Evolutionary conservation across 2,888 invertebrate species (phyloP), one percentile per base, ranked within the genome.

Genomic region (Dicycla oo): DNA sequence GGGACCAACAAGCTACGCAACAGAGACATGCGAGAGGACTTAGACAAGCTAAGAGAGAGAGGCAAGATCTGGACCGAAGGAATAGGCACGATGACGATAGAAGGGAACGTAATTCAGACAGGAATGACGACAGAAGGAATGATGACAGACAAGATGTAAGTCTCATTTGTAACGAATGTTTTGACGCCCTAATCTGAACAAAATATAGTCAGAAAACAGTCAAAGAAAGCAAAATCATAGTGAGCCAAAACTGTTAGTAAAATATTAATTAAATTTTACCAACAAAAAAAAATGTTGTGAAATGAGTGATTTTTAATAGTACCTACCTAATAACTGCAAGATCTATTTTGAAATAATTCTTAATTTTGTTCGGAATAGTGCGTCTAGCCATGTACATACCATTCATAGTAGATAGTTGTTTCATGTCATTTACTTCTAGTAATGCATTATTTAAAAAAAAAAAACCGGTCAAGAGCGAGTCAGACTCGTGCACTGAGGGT

Each of bases 91-190:
- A 65, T 26, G 47, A 71, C n/a, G 26, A 71, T 23, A 57, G 62
- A 30, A 43, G 11, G 18, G 40, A 69, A 34, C 40, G 43, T 23
- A 23, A 2, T 53, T 34, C 57, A 30, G 23, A 53, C 43, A 69
- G 23, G 11, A 53, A 26, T 30, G 30, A 65, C 15, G 43, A 73
- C 60, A 26, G 64, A 51, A 10, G 18, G 5, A n/a, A 75, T n/a
- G 40, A 58, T 18, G 58, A 77, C 7, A 49, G 66, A 20, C 62
- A 15, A 20, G 49, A 82, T 65, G 80, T 81, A 70, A 81, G 82
- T 78, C 13, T 61, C 2, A 57, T 49, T 75, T 70, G 34, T 57
- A 56, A 54, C 20, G 15, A 18, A 53, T 49, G 30, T 53, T 43
- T 34, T 60, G n/a, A 43, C n/a, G 26, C 56, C n/a, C 56, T 49